Percentiles rank a stretch among this genome's conserved stretches.
These are phyloP conservation scores for Himantopus leucocephalus DNA, from an alignment of 2,113 vertebrate genomes.

Conservation along the genomic window DNA sequence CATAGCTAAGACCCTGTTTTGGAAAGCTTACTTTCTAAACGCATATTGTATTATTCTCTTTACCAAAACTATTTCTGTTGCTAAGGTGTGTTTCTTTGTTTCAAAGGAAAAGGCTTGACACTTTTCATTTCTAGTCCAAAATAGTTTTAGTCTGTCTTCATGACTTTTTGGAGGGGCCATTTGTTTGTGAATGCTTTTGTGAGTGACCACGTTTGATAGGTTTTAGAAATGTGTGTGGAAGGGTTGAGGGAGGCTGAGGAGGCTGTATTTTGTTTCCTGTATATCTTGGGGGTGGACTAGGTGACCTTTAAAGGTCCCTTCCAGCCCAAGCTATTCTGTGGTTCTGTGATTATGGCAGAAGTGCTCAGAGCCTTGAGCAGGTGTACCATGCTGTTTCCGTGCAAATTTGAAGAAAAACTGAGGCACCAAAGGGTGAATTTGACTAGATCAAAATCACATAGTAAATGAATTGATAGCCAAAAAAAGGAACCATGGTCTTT, in stretches of 20 bases:
- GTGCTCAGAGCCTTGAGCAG: too few species aligned
- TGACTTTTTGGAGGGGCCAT: not conserved
- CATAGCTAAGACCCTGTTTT: not conserved
- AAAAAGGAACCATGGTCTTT: too few species aligned
- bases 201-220: not conserved
- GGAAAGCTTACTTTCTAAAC: not conserved
- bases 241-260: not conserved
- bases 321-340: not conserved
- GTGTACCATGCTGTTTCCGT: too few species aligned
- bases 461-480: too few species aligned
- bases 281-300: not conserved
- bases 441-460: too few species aligned
- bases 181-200: not conserved
- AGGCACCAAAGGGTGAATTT: too few species aligned
- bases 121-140: not conserved
- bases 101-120: not conserved
- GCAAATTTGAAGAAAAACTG: too few species aligned
- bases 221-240: not conserved
- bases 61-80: not conserved
- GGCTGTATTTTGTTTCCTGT: not conserved
- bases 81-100: not conserved
- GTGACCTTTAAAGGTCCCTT: not conserved
- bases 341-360: not conserved
- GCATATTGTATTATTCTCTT: not conserved
- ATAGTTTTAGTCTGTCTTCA: not conserved